Evolutionary conservation across 2,888 invertebrate species (phyloP).

Genomic region (Brassicogethes aeneus): DNA sequence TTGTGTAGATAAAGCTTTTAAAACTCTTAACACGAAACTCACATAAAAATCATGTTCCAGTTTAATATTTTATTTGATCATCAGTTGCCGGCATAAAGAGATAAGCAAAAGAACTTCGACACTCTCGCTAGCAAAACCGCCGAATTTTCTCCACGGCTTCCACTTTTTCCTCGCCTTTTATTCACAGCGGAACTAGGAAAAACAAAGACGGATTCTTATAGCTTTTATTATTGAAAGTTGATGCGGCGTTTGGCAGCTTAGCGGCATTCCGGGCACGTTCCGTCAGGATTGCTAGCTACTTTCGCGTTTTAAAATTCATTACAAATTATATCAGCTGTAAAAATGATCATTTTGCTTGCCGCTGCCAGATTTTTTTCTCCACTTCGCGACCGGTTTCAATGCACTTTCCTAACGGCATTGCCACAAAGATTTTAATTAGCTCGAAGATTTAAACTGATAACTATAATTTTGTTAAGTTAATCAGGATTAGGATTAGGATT

Average conservation of each 20-base stretch:
- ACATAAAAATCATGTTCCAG: slow-evolving; percentile 40
- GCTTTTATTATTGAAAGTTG: slow-evolving; percentile 20
- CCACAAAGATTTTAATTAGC: too few species aligned
- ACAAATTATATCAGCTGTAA: slow-evolving; percentile 41
- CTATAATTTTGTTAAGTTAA: too few species aligned
- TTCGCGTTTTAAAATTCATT: slow-evolving; percentile 41
- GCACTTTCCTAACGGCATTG: too few species aligned
- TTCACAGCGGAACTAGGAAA: slow-evolving; percentile 5
- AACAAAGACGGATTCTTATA: slow-evolving; percentile 16
- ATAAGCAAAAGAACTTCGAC: slow-evolving; percentile 33
- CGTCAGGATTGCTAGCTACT: slow-evolving; percentile 38
- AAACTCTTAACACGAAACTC: slow-evolving; percentile 38
- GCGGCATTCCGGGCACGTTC: slow-evolving; percentile 38
- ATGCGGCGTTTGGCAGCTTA: slow-evolving; percentile 23
- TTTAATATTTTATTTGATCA: slow-evolving; percentile 42
- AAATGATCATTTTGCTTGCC: slow-evolving; percentile 31
- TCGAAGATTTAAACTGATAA: too few species aligned
- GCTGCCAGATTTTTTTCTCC: too few species aligned
- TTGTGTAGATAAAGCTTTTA: slow-evolving; percentile 25
- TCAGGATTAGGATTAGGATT: too few species aligned
- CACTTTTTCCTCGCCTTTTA: slow-evolving; percentile 1
- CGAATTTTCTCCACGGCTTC: slow-evolving; percentile 16
- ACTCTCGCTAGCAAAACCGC: slow-evolving; percentile 19
- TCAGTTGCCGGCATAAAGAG: slow-evolving; percentile 33
- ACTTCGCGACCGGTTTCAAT: too few species aligned